Conservation (phyloP, 2,113 vertebrate species). For the Coreoperca whiteheadi region DNA sequence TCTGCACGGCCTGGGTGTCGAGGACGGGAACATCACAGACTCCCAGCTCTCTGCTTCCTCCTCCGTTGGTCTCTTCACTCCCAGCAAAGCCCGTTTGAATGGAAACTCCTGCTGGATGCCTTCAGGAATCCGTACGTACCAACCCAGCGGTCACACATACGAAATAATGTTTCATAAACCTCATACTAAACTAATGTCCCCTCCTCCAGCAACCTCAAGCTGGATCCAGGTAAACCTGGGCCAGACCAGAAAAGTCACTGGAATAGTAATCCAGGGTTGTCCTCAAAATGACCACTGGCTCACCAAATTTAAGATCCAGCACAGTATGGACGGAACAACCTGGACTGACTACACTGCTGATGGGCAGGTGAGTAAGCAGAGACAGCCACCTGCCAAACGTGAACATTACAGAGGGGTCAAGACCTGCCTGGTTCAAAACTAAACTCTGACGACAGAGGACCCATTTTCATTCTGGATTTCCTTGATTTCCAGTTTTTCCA, state of each 20-base stretch:
- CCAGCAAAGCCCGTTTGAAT: constrained; percentile 78
- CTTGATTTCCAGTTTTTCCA: constrained; percentile 70
- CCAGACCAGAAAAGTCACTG: constrained; percentile 80
- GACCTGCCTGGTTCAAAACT: background rate
- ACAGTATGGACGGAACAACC: constrained; percentile 75
- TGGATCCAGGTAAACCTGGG: constrained; percentile 85
- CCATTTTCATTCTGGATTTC: background rate
- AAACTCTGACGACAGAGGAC: background rate
- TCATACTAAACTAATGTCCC: background rate
- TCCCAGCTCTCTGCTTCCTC: constrained; percentile 81
- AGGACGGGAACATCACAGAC: constrained; percentile 79
- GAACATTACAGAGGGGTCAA: background rate
- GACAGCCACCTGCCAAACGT: background rate
- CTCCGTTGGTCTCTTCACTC: constrained; percentile 43
- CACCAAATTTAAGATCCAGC: constrained; percentile 82
- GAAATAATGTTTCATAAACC: background rate
- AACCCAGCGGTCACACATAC: background rate
- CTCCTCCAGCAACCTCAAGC: constrained; percentile 69
- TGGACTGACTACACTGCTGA: constrained; percentile 81
- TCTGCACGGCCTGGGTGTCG: constrained; percentile 82
- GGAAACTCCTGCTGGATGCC: constrained; percentile 85
- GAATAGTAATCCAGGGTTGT: constrained; percentile 84
- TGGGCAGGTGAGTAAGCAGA: constrained; percentile 67
- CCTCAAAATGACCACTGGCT: constrained; percentile 81
- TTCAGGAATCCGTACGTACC: constrained; percentile 57